Evolutionary conservation across 1,140 invertebrate species (phyloP), one percentile per base, ranked within the genome.

Genomic region (Procambarus clarkii): DNA sequence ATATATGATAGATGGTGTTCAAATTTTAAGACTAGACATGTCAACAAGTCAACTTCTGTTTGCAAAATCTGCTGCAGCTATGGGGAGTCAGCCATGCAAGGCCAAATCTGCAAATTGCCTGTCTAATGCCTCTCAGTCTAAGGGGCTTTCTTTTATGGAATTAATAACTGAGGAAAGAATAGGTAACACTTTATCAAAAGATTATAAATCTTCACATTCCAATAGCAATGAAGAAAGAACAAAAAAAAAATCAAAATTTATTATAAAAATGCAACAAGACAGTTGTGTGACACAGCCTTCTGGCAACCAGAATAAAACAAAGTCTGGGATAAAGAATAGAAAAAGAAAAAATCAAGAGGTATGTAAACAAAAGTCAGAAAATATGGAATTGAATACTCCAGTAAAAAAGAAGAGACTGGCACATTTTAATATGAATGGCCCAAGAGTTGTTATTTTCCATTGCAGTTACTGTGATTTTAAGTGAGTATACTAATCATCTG

Each of bases 21-120:
- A 74, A 21, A 74, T 74, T n/a, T 34, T 74, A 74, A 74, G 69
- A 74, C 11, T 74, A 34, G 69, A 74, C 11, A 74, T 74, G n/a
- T 74, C 69, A 8, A 21, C n/a, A 34, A 74, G n/a, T 74, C n/a
- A 74, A 8, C 69, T 74, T 74, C 69, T 74, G 0, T 74, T 74
- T 24, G 69, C 69, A 24, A 74, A 74, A 21, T 34, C 69, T 34
- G 69, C 69, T 74, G 69, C n/a, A 74, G 69, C 69, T 74, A n/a
- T 34, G 69, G 34, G 11, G 24, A 8, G 4, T 34, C 69, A 74
- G 69, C 11, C 24, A 18, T 18, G 15, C 64, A 11, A 69, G 21
- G 5, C 18, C 21, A 18, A 54, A 54, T 69, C 21, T 21, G 15
- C 64, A 69, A 21, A n/a, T 21, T 18, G 2, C 64, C 15, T 18